These are phyloP conservation scores for Gobius niger DNA, from an alignment of 2,113 vertebrate genomes.

Conservation along the genomic window DNA sequence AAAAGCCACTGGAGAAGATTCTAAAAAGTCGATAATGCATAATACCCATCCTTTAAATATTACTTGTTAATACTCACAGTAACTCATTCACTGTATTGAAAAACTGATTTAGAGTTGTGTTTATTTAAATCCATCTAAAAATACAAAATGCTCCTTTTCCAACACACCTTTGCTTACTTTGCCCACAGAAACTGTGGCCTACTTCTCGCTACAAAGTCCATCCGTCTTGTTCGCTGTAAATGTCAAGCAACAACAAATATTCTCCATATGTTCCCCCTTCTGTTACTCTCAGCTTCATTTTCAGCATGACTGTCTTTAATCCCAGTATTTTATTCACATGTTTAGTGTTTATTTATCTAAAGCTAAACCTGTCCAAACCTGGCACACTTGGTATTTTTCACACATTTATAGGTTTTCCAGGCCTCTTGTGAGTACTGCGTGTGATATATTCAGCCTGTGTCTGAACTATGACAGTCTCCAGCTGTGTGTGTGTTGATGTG, in stretches of 20 bases:
- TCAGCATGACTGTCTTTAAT: not conserved
- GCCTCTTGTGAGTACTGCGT: not conserved
- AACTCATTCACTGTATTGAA: too few species aligned
- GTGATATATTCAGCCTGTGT: not conserved
- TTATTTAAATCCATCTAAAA: not conserved
- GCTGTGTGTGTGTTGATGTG: not conserved
- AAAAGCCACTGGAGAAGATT: too few species aligned
- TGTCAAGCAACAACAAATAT: not conserved
- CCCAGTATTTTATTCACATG: not conserved
- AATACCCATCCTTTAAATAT: too few species aligned
- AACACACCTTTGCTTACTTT: not conserved
- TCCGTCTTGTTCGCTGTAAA: not conserved
- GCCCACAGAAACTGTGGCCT: not conserved
- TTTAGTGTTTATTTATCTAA: not conserved
- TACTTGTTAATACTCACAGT: too few species aligned
- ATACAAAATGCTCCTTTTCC: not conserved
- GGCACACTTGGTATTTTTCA: not conserved
- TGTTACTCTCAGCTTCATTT: not conserved
- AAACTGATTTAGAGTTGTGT: too few species aligned
- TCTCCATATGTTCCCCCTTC: not conserved
- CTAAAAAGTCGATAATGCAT: too few species aligned
- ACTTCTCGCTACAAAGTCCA: not conserved
- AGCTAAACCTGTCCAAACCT: not conserved
- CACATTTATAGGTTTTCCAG: not conserved
- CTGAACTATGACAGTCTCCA: slow-evolving; percentile 4